Conservation (phyloP, 2,888 invertebrate species). For the Drosophila histrio region DNA sequence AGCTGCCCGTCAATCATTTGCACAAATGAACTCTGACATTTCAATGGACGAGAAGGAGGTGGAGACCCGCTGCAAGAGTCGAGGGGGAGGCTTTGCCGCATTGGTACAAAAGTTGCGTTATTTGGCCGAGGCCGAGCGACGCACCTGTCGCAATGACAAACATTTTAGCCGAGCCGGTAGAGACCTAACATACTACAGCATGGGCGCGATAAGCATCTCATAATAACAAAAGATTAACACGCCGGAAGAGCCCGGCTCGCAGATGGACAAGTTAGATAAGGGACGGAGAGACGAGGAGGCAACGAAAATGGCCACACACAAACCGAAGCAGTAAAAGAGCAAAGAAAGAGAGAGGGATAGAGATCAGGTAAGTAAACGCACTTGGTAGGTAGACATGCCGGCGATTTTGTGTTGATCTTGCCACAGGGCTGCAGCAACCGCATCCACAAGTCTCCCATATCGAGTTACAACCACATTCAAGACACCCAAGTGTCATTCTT, state of each 20-base stretch:
- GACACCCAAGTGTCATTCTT: constrained; percentile 35
- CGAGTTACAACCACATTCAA: constrained; percentile 29
- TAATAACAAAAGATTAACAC: constrained; percentile 63
- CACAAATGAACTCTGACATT: constrained; percentile 65
- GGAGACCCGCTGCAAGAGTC: neutral
- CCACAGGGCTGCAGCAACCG: constrained; percentile 42
- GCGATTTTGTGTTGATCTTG: constrained; percentile 32
- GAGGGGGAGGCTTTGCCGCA: constrained; percentile 11
- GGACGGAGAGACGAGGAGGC: neutral
- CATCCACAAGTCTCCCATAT: constrained; percentile 23
- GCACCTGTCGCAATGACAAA: constrained; percentile 63
- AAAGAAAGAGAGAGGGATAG: neutral
- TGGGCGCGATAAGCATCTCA: constrained; percentile 64
- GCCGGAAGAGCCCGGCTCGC: constrained; percentile 42
- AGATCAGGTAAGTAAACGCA: constrained; percentile 26
- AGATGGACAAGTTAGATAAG: constrained; percentile 34
- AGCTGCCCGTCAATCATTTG: constrained; percentile 63
- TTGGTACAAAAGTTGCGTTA: constrained; percentile 16
- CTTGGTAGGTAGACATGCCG: constrained; percentile 30
- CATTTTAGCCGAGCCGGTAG: constrained; percentile 14
- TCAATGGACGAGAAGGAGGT: neutral
- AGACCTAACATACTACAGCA: constrained; percentile 35
- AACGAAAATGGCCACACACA: constrained; percentile 42
- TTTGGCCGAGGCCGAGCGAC: constrained; percentile 11
- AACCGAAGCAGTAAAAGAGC: constrained; percentile 8